These are phyloP conservation scores for Arctopsyche grandis DNA, from an alignment of 1,140 invertebrate genomes.

Conservation along the genomic window DNA sequence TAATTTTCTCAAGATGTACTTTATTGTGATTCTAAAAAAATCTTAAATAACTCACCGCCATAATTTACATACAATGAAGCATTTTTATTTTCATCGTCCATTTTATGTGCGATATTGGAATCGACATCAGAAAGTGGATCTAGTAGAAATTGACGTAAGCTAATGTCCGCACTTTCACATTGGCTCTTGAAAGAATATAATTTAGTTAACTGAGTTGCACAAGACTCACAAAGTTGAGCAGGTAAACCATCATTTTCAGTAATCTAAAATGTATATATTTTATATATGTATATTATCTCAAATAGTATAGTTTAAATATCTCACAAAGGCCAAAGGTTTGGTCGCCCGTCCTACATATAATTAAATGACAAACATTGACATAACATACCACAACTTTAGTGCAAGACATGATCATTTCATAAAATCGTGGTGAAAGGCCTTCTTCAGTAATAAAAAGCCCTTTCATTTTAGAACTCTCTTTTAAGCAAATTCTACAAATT, in stretches of 20 bases:
- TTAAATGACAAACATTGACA: too few species aligned
- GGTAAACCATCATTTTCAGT: conserved; percentile 43
- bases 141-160: conserved; percentile 10
- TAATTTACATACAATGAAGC: too few species aligned
- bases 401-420: conserved; percentile 31
- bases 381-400: conserved; percentile 12
- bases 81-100: too few species aligned
- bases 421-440: not conserved
- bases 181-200: conserved; percentile 35
- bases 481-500: conserved; percentile 17
- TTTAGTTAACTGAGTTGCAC: conserved; percentile 9
- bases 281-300: not conserved
- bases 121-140: not conserved
- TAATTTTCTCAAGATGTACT: too few species aligned
- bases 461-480: conserved; percentile 9
- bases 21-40: too few species aligned
- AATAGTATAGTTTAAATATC: too few species aligned
- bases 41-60: too few species aligned
- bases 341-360: too few species aligned
- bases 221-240: conserved; percentile 25
- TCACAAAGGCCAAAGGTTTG: too few species aligned
- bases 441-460: not conserved
- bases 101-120: not conserved
- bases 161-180: conserved; percentile 17
- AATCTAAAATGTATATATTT: conserved; percentile 28